Evolutionary conservation across 2,797 vertebrate genomes (phyloP).

Genomic region (Rhinatrema bivittatum): DNA sequence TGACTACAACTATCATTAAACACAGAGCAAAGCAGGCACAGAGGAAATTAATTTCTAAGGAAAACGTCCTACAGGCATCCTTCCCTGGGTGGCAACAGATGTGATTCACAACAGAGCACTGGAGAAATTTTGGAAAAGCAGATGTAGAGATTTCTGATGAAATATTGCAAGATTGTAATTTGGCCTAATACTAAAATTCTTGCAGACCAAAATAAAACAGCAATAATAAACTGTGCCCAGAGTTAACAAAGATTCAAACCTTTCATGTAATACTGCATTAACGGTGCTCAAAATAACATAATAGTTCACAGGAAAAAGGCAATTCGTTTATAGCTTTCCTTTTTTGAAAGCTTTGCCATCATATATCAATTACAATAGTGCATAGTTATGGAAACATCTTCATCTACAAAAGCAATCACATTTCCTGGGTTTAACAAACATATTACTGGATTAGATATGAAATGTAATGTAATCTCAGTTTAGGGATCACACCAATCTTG

Average conservation of each 20-base stretch:
- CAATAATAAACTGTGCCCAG: neutral
- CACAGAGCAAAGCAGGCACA: constrained; percentile 39
- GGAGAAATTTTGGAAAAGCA: constrained; percentile 15
- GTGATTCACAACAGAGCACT: constrained; percentile 18
- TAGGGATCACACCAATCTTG: no score
- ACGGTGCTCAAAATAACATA: neutral
- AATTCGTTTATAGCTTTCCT: no score
- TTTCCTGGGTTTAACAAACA: no score
- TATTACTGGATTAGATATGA: no score
- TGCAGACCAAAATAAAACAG: constrained; percentile 2
- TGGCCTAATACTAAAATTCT: constrained; percentile 10
- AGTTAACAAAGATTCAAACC: neutral
- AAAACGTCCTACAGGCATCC: constrained; percentile 35
- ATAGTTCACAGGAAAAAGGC: neutral
- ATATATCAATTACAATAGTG: no score
- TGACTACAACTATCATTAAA: constrained; percentile 29
- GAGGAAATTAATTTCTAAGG: constrained; percentile 33
- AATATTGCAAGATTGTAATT: constrained; percentile 3
- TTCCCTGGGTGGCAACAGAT: constrained; percentile 34
- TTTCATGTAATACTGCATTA: neutral
- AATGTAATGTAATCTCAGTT: no score
- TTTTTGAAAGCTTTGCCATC: no score
- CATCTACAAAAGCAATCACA: no score
- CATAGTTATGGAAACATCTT: no score
- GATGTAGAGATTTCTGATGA: constrained; percentile 20